Evolutionary conservation across 2,797 vertebrate species (phyloP).

Genomic region (Periophthalmus magnuspinnatus): DNA sequence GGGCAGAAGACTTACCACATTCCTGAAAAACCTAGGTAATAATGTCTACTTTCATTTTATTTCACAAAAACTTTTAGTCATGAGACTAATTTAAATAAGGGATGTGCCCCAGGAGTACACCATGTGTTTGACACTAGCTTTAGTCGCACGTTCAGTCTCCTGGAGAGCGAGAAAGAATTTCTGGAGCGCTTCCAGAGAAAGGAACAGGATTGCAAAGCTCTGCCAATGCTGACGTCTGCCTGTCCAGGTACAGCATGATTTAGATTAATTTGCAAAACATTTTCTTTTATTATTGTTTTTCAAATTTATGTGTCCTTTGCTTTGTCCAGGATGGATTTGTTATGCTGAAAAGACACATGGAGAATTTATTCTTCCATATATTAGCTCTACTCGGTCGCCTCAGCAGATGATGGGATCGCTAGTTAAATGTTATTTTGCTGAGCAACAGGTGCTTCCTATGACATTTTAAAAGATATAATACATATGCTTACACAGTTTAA

Average conservation of each 20-base stretch:
- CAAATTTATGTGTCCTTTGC: not conserved
- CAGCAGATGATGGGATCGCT: conserved; percentile 96
- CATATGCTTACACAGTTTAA: not conserved
- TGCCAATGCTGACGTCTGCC: conserved; percentile 91
- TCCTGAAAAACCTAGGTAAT: conserved; percentile 84
- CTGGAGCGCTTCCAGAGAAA: conserved; percentile 81
- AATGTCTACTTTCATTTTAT: not conserved
- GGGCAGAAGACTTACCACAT: conserved; percentile 83
- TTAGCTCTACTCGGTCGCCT: conserved; percentile 91
- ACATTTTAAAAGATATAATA: not conserved
- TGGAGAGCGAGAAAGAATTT: conserved; percentile 93
- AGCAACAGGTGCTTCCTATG: conserved; percentile 77
- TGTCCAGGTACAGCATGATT: conserved; percentile 85
- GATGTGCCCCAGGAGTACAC: conserved; percentile 82
- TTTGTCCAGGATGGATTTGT: conserved; percentile 91
- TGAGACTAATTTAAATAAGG: not conserved
- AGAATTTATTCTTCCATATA: conserved; percentile 86
- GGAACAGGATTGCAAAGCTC: conserved; percentile 70
- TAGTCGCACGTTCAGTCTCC: conserved; percentile 90
- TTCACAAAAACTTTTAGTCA: not conserved
- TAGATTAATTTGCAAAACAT: not conserved
- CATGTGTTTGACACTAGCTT: conserved; percentile 91
- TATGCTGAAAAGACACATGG: conserved; percentile 98
- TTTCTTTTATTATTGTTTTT: not conserved
- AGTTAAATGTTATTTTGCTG: conserved; percentile 87